Evolutionary conservation across 92 coral and sea anemone species (phyloP), one percentile per base, ranked within the genome.

Genomic region (Porites cylindrica): DNA sequence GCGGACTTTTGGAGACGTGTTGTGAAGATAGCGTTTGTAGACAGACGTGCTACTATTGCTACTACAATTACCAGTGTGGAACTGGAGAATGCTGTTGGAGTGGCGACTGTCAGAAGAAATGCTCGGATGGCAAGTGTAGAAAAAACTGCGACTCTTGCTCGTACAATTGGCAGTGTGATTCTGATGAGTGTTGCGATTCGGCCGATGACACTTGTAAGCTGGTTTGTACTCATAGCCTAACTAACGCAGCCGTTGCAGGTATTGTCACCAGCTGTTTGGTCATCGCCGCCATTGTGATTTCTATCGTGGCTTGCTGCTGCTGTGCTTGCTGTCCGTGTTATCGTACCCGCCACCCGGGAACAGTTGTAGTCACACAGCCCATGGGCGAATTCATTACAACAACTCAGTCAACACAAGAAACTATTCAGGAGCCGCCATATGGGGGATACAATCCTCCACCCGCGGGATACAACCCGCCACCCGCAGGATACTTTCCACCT

Each of bases 291-390:
- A 32, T 82, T 7, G 50, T 82, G 5, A 12, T 58, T 59, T 70
- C 61, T 7, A 2, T 82, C 11, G 78, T 60, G 38, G 18, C 70
- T 19, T 82, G 78, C 20, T 71, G 12, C 18, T 82, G 43, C 16
- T 82, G 86, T 70, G 78, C 70, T n/a, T 70, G 86, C 7, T 82
- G 86, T 16, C 86, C 86, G 32, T 70, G 2, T 20, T 82, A 82
- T 69, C 76, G 86, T 62, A 10, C 43, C 8, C 70, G 86, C 16
- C 32, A 73, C 3, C 12, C 69, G 8, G 86, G 86, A 10, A 6
- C 56, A 52, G 78, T 82, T 10, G 17, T 82, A 3, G 10, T 51
- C 7, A 54, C 65, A 29, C 86, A 56, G 10, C 61, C 61, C 3
- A 56, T 56, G 61, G 61, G 61, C 4, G 13, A 5, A 38, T 38